Percentiles rank a stretch among this genome's conserved stretches.
These are phyloP conservation scores for Junonia oenone DNA, from an alignment of 2,888 invertebrate genomes.

Conservation along the genomic window DNA sequence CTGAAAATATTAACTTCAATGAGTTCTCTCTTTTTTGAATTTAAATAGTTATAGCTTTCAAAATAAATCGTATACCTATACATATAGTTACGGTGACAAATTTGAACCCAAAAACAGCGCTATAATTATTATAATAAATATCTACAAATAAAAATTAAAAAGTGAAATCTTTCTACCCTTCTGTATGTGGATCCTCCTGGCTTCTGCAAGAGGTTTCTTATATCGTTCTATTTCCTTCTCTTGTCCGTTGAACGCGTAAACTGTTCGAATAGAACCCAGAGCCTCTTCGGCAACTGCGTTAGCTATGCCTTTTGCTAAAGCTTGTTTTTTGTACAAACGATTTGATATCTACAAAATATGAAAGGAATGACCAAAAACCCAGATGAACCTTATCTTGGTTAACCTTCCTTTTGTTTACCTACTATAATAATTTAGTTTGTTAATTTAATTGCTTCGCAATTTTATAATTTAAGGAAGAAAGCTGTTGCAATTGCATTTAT, in stretches of 20 bases:
- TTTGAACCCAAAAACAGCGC: no score
- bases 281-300: slow-evolving; percentile 89
- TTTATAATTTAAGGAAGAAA: no score
- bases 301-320: slow-evolving; percentile 84
- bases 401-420: no score
- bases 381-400: no score
- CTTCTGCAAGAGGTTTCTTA: slow-evolving; percentile 75
- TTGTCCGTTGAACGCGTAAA: slow-evolving; percentile 87
- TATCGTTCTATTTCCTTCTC: slow-evolving; percentile 83
- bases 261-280: slow-evolving; percentile 84
- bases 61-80: no score
- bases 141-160: background rate
- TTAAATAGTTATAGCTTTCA: no score
- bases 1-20: slow-evolving; percentile 34
- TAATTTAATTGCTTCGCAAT: no score
- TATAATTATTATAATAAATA: background rate
- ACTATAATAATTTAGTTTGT: no score
- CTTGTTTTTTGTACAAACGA: slow-evolving; percentile 79
- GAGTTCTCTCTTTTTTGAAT: no score
- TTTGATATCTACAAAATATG: slow-evolving; percentile 37
- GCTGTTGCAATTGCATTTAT: background rate
- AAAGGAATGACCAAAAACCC: no score
- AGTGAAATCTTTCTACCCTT: slow-evolving; percentile 51
- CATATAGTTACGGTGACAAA: no score
- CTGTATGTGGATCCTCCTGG: slow-evolving; percentile 82